A percentile compares a stretch with the other conserved stretches of the same genome.
Evolutionary conservation across 2,888 invertebrate species (phyloP).

Genomic region (Agrilus biguttatus): DNA sequence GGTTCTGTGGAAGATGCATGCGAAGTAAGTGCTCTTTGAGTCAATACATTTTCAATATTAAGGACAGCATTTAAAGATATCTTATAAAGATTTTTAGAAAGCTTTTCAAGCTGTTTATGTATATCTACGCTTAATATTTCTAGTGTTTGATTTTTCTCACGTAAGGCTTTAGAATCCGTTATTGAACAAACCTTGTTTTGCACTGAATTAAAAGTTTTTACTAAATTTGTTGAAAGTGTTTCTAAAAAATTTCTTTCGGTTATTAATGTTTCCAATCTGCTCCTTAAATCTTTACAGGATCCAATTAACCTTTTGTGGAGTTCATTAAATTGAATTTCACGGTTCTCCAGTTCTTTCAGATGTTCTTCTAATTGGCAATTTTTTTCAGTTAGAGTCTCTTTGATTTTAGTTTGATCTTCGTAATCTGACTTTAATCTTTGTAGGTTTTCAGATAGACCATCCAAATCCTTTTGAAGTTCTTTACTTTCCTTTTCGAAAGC

Average conservation of each 20-base stretch:
- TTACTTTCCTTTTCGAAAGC: conserved; percentile 4
- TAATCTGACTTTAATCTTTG: no score
- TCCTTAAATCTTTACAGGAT: conserved; percentile 8
- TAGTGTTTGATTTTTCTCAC: conserved; percentile 15
- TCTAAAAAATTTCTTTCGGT: conserved; percentile 12
- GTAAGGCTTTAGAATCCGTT: conserved; percentile 10
- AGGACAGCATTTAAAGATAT: conserved; percentile 10
- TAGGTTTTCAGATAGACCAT: neutral
- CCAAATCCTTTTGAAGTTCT: conserved; percentile 5
- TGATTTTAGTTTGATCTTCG: neutral
- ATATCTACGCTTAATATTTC: conserved; percentile 18
- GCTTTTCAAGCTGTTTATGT: conserved; percentile 15
- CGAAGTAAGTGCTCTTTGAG: conserved; percentile 5
- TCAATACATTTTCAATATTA: conserved; percentile 11
- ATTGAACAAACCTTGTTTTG: conserved; percentile 11
- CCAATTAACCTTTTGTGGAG: conserved; percentile 11
- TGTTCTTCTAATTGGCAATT: conserved; percentile 9
- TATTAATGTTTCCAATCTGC: conserved; percentile 9
- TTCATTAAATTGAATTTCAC: conserved; percentile 9
- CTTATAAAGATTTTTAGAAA: conserved; percentile 14
- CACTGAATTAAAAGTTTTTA: conserved; percentile 9
- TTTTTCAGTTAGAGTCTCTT: neutral
- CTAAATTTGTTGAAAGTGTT: conserved; percentile 9
- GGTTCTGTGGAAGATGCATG: conserved; percentile 11
- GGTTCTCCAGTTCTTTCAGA: conserved; percentile 12